These are phyloP conservation scores for Cataglyphis albicans DNA, from an alignment of 2,888 invertebrate genomes.

Conservation along the genomic window DNA sequence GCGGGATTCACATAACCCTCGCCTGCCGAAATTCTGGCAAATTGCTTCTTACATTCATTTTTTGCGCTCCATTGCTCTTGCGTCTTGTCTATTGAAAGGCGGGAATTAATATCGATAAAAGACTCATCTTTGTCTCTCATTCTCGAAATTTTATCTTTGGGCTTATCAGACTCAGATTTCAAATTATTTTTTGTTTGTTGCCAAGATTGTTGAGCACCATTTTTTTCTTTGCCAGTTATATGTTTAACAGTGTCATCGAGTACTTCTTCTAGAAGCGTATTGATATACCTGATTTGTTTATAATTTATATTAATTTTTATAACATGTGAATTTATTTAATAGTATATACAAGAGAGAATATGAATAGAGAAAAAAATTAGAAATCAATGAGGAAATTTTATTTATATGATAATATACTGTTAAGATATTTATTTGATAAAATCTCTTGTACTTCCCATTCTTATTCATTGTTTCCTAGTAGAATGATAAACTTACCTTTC, in stretches of 20 bases:
- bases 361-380: not conserved
- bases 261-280: constrained; percentile 83
- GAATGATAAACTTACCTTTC: constrained; percentile 70
- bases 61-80: constrained; percentile 51
- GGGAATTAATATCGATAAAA: constrained; percentile 77
- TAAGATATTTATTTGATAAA: not conserved
- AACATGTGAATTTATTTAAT: not conserved
- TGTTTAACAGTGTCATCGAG: constrained; percentile 82
- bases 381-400: not conserved
- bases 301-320: not conserved
- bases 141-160: constrained; percentile 26
- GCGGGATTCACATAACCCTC: constrained; percentile 82
- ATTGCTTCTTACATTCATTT: constrained; percentile 5
- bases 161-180: constrained; percentile 26
- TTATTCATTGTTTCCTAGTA: not conserved
- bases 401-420: not conserved
- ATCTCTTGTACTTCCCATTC: not conserved
- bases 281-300: constrained; percentile 75
- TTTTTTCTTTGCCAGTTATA: constrained; percentile 74
- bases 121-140: constrained; percentile 51
- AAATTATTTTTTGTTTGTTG: constrained; percentile 28
- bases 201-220: constrained; percentile 18
- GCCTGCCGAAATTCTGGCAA: constrained; percentile 21
- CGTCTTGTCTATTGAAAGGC: constrained; percentile 66
- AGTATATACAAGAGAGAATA: not conserved